Base-by-base conservation (phyloP, 2,888 invertebrate species). In the Scotopteryx bipunctaria region DNA sequence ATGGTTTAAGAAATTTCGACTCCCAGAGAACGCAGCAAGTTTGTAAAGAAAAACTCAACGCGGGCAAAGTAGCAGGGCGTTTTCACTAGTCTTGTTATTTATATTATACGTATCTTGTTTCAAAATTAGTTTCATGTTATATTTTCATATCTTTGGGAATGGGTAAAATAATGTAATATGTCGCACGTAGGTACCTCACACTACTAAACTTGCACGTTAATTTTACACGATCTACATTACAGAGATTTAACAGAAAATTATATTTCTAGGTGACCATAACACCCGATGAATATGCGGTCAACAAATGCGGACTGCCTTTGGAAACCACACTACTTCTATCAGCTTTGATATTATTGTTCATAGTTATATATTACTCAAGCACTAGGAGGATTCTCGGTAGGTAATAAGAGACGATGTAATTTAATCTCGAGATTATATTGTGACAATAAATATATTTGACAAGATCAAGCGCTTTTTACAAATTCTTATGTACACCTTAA, bases 381-480 rank as follows among this genome's bases (percentile, higher is more conserved):
- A 69, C 54, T 23, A 64, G 53, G 36, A 76, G 55, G 54, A 48
- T 56, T 40, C 55, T 81, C 25, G 73, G 78, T 16, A 71, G 69
- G 60, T 54, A 55, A 69, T 57, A 61, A 59, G 56, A 57, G 49
- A 51, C 23, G 21, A 38, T 59, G 58, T 71, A 71, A 71, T 69
- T 70, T 73, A 77, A 79, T 80, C 72, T 78, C 74, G 77, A 71
- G 71, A 74, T 80, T 86, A 83, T 88, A 85, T 84, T 86, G n/a
- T 78, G 76, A 86, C 74, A 89, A 89, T 90, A 90, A 89, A 89
- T 90, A 89, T 77, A 83, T 82, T 83, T 88, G 88, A 89, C 87
- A 88, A 88, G 88, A 89, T 83, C 81, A 76, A 85, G 86, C 86
- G 81, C 81, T 86, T 86, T 83, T 73, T 88, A 88, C 87, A 89